Evolutionary conservation across 2,797 vertebrate genomes (phyloP).

Genomic region (Girardinus metallicus): DNA sequence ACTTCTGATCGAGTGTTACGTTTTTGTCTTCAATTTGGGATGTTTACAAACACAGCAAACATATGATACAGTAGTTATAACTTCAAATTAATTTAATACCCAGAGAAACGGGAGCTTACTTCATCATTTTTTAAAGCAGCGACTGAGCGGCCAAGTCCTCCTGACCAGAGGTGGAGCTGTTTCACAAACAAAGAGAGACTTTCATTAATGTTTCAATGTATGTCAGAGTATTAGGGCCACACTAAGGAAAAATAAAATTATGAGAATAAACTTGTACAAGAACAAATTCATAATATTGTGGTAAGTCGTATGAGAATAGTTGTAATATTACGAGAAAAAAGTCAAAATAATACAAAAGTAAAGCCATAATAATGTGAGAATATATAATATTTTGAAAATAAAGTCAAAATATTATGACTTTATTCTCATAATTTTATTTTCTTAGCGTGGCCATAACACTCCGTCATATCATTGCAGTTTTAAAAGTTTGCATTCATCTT

Average conservation of each 20-base stretch:
- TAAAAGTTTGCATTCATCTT: background rate
- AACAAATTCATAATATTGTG: no score
- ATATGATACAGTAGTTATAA: background rate
- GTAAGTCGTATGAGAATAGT: no score
- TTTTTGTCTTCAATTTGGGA: background rate
- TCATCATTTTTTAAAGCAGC: conserved; percentile 56
- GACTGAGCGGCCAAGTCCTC: conserved; percentile 81
- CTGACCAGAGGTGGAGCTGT: conserved; percentile 89
- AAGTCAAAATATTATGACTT: no score
- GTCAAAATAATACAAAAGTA: no score
- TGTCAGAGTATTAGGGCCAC: background rate
- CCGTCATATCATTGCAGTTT: no score
- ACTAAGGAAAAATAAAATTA: no score
- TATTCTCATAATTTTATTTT: no score
- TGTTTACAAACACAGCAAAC: background rate
- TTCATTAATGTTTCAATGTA: background rate
- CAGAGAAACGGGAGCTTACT: conserved; percentile 47
- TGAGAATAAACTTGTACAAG: no score
- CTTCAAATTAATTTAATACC: background rate
- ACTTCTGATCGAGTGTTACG: background rate
- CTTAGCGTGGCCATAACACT: no score
- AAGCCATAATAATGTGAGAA: no score
- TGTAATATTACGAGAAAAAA: no score
- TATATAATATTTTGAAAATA: no score
- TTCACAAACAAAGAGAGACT: background rate